Percentiles rank a stretch among this genome's conserved stretches.
These are phyloP conservation scores for Drosophila ustulata DNA, from an alignment of 2,888 invertebrate species.

Conservation along the genomic window DNA sequence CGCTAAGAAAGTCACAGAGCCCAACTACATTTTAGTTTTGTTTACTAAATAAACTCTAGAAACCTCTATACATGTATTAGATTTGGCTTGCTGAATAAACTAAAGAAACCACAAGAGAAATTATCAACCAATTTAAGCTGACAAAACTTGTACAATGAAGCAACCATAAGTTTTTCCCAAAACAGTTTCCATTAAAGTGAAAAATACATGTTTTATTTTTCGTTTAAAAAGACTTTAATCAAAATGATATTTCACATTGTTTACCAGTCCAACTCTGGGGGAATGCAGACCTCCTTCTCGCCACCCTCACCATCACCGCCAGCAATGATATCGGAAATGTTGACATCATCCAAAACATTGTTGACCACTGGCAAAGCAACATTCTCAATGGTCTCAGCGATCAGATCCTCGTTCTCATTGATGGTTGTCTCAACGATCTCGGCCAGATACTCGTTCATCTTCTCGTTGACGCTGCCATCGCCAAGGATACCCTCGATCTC, in stretches of 20 bases:
- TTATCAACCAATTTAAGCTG: neutral
- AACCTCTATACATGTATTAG: neutral
- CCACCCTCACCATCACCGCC: conserved; percentile 61
- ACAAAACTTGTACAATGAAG: neutral
- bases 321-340: conserved; percentile 64
- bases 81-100: neutral
- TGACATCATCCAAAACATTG: conserved; percentile 62
- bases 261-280: conserved; percentile 68
- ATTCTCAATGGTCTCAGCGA: conserved; percentile 74
- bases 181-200: conserved; percentile 2
- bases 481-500: conserved; percentile 81
- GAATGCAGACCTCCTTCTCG: conserved; percentile 75
- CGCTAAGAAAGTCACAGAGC: neutral
- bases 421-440: conserved; percentile 68
- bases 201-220: conserved; percentile 27
- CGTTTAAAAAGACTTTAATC: conserved; percentile 32
- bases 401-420: conserved; percentile 79
- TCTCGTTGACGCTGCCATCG: conserved; percentile 73
- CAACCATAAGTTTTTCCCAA: neutral
- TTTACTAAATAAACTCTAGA: neutral
- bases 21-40: neutral
- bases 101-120: neutral
- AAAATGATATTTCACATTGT: conserved; percentile 26
- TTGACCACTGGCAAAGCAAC: conserved; percentile 72
- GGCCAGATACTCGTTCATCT: conserved; percentile 76